Conservation (phyloP, 2,797 vertebrate species). For the Mycteria americana region DNA sequence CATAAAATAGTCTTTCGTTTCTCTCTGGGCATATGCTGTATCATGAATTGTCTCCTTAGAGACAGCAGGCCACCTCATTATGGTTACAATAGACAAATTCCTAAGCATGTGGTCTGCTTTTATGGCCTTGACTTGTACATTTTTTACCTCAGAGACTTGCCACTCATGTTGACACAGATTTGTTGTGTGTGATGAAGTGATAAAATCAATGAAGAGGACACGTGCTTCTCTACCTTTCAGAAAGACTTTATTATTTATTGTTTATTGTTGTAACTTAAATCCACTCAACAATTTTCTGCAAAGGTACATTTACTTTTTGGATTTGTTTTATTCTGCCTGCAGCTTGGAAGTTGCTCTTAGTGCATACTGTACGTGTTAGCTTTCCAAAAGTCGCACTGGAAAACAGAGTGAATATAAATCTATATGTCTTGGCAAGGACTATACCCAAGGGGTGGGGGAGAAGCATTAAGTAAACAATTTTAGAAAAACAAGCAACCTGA, state of each 20-base stretch:
- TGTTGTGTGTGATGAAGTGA: slow-evolving; percentile 73
- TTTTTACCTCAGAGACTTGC: slow-evolving; percentile 72
- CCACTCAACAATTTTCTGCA: slow-evolving; percentile 52
- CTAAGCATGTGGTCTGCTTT: slow-evolving; percentile 66
- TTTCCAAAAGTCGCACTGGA: slow-evolving; percentile 44
- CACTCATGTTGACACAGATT: slow-evolving; percentile 76
- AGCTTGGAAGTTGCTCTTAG: slow-evolving; percentile 32
- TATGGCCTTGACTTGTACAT: slow-evolving; percentile 70
- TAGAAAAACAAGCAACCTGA: not conserved
- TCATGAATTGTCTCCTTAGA: slow-evolving; percentile 65
- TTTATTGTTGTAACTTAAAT: slow-evolving; percentile 65
- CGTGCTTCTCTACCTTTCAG: slow-evolving; percentile 54
- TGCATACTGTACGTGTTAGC: not conserved
- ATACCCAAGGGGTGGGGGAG: not conserved
- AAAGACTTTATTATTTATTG: slow-evolving; percentile 66
- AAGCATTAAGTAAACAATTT: slow-evolving; percentile 31
- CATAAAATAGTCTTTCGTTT: slow-evolving; percentile 40
- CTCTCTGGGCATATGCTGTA: slow-evolving; percentile 39
- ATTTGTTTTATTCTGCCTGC: slow-evolving; percentile 46
- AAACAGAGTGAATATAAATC: slow-evolving; percentile 42
- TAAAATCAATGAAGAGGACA: slow-evolving; percentile 74
- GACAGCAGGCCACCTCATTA: slow-evolving; percentile 68
- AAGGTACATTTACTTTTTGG: slow-evolving; percentile 61
- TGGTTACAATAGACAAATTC: slow-evolving; percentile 71
- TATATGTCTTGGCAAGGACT: not conserved